Evolutionary conservation across 2,797 vertebrate species (phyloP).

Genomic region (Spea hammondii): DNA sequence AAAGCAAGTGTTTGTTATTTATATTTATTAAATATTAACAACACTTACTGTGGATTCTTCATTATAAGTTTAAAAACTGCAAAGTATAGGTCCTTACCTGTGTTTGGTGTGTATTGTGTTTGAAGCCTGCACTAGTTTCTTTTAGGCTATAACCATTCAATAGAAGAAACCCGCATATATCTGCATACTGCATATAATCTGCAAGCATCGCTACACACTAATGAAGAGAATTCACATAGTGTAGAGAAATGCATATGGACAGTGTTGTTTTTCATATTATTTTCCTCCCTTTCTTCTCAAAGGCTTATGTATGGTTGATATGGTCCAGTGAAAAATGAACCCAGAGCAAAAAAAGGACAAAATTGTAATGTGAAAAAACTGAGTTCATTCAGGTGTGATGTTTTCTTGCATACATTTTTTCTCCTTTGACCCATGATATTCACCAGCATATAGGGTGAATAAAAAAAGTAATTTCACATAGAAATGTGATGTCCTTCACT

Average conservation of each 20-base stretch:
- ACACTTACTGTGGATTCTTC: too few species aligned
- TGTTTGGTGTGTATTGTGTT: too few species aligned
- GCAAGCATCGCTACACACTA: conserved; percentile 60
- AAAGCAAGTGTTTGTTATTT: too few species aligned
- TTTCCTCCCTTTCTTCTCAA: conserved; percentile 37
- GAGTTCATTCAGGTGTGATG: conserved; percentile 77
- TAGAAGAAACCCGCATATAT: conserved; percentile 24
- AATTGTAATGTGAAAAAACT: conserved; percentile 76
- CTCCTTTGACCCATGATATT: conserved; percentile 78
- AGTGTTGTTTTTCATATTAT: conserved; percentile 18
- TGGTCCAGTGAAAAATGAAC: conserved; percentile 77
- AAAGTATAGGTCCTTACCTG: too few species aligned
- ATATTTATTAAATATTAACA: too few species aligned
- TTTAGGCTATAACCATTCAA: conserved; percentile 28
- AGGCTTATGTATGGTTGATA: conserved; percentile 74
- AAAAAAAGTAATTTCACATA: conserved; percentile 69
- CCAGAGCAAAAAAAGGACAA: conserved; percentile 77
- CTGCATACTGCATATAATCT: conserved; percentile 51
- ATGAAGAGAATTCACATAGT: conserved; percentile 62
- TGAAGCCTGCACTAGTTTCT: not conserved
- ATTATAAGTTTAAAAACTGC: too few species aligned
- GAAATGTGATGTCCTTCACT: conserved; percentile 82
- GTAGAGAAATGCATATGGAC: conserved; percentile 61
- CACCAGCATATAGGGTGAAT: conserved; percentile 59
- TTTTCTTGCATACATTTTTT: conserved; percentile 79